Evolutionary conservation across 2,888 invertebrate species (phyloP).

Genomic region (Drosophila melanocephala): DNA sequence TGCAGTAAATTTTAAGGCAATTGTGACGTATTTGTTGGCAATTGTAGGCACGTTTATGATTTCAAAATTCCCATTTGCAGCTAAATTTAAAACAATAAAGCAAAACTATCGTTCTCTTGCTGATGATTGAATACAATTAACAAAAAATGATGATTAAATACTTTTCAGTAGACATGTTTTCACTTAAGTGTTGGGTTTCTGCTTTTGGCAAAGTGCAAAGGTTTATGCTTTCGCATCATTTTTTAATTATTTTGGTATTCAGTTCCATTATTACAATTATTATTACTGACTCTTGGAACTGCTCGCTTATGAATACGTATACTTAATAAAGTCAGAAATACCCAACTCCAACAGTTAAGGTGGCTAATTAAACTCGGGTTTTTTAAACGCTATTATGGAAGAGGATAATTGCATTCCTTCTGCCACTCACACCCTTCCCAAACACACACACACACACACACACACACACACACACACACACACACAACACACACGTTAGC

Average conservation of each 20-base stretch:
- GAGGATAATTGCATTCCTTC: neutral
- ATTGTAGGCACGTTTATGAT: neutral
- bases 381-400: neutral
- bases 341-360: neutral
- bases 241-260: neutral
- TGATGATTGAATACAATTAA: neutral
- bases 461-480: neutral
- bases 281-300: too few species aligned
- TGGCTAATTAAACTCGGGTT: constrained; percentile 3
- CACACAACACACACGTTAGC: neutral
- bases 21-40: neutral
- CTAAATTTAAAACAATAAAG: neutral
- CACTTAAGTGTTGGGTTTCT: neutral
- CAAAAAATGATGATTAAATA: neutral
- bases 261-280: too few species aligned
- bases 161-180: neutral
- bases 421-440: neutral
- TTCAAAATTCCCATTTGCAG: neutral
- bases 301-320: neutral
- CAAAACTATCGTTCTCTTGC: neutral
- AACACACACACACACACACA: neutral
- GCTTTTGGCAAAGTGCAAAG: neutral
- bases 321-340: neutral
- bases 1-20: neutral
- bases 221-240: neutral